These are phyloP conservation scores for Tipula helvola DNA, from an alignment of 2,888 invertebrate genomes.

Conservation along the genomic window DNA sequence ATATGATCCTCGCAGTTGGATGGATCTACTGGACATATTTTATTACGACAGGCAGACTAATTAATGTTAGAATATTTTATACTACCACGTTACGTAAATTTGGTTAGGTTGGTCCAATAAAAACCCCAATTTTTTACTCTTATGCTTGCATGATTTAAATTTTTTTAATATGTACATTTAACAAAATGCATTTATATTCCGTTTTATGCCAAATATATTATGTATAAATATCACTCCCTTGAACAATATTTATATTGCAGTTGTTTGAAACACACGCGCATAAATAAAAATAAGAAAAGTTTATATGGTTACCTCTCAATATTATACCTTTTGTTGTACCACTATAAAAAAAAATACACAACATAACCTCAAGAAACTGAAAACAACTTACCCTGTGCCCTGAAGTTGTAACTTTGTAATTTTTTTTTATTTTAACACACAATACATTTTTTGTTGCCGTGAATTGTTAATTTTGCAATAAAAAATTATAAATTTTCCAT, in stretches of 20 bases:
- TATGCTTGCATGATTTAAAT: neutral
- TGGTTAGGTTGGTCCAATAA: neutral
- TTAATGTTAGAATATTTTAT: neutral
- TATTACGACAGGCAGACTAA: neutral
- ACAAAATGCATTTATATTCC: neutral
- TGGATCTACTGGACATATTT: neutral
- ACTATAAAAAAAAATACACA: neutral
- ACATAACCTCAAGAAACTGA: neutral
- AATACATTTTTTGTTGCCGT: neutral
- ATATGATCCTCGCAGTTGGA: neutral
- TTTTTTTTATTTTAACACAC: neutral
- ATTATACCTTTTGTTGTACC: neutral
- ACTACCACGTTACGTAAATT: neutral
- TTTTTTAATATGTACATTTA: neutral
- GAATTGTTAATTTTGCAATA: slow-evolving; percentile 4
- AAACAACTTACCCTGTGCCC: neutral
- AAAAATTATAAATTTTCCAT: neutral
- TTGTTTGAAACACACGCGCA: neutral
- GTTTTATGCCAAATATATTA: neutral
- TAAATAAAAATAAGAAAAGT: neutral
- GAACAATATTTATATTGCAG: neutral
- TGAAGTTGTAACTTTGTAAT: neutral
- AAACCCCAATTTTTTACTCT: too few relatives aligned
- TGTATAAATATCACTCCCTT: neutral
- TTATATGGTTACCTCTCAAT: neutral